These are phyloP conservation scores for Ophion ellenae DNA, from an alignment of 2,888 invertebrate genomes.

Conservation along the genomic window DNA sequence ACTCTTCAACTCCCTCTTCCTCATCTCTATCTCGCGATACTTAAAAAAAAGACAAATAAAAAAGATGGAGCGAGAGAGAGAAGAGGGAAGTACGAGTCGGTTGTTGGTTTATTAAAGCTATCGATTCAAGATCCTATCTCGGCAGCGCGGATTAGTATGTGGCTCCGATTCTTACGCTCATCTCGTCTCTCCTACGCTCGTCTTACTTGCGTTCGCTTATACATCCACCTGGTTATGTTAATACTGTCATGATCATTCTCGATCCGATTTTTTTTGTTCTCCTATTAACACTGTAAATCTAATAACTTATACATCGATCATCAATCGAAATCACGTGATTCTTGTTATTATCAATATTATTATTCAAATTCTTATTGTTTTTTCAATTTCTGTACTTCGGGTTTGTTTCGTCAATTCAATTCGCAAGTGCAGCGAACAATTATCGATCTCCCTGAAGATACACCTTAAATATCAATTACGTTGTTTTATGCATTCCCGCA, in stretches of 20 bases:
- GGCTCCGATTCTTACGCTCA: conserved; percentile 70
- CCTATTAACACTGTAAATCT: background rate
- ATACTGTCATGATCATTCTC: background rate
- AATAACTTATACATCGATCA: no score
- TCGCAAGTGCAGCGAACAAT: background rate
- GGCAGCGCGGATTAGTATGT: conserved; percentile 76
- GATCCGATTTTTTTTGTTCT: background rate
- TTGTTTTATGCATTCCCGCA: background rate
- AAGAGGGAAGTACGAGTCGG: conserved; percentile 65
- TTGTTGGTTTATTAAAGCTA: conserved; percentile 81
- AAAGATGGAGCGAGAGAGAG: conserved; percentile 41
- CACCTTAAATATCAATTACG: background rate
- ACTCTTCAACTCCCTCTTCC: conserved; percentile 1
- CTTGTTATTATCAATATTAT: no score
- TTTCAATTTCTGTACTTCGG: no score
- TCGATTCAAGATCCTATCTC: conserved; percentile 80
- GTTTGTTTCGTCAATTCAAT: no score
- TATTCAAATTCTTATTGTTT: no score
- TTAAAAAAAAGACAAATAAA: conserved; percentile 8
- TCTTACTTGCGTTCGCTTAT: conserved; percentile 30
- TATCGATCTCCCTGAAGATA: background rate
- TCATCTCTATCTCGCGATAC: conserved; percentile 40
- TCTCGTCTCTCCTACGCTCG: conserved; percentile 60
- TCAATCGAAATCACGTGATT: no score
- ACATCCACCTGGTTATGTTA: background rate